phyloP scores from a whole-genome alignment of 2,113 vertebrate species.

The Nicator chloris region DNA sequence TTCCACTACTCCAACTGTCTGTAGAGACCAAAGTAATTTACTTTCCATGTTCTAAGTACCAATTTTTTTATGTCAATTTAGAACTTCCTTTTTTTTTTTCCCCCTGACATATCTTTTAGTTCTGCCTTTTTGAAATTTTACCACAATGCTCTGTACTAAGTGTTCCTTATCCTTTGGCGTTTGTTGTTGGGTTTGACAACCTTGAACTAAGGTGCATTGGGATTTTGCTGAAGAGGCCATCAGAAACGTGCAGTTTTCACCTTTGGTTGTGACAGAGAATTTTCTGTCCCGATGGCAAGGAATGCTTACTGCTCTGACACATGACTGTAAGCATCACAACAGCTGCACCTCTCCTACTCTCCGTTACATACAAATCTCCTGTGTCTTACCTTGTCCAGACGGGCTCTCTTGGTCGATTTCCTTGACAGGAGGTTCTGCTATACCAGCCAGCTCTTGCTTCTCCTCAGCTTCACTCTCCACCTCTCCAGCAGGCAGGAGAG shows the following conservation, averaged over 20 bases:
- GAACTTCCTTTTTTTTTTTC: neutral
- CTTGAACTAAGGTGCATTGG: neutral
- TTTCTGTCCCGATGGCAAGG: neutral
- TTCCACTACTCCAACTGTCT: neutral
- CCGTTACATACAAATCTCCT: neutral
- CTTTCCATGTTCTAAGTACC: neutral
- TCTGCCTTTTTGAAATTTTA: neutral
- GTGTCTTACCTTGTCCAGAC: constrained; percentile 10
- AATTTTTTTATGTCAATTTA: neutral
- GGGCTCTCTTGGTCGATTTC: neutral
- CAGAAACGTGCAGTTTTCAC: neutral
- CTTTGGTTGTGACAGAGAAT: neutral
- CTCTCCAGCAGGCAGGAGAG: neutral
- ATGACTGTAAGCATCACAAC: neutral
- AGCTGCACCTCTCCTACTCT: neutral
- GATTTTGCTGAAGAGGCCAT: neutral
- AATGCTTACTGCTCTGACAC: neutral
- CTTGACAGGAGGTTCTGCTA: neutral
- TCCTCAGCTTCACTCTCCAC: neutral
- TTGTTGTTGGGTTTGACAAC: neutral
- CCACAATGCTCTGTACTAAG: neutral
- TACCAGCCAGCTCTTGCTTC: neutral
- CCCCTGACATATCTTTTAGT: neutral
- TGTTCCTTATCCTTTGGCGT: neutral
- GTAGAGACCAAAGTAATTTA: neutral